Percentiles rank a stretch among this genome's conserved stretches.
These are phyloP conservation scores for Pomacea maculata DNA, from an alignment of 1,140 invertebrate species.

Conservation along the genomic window DNA sequence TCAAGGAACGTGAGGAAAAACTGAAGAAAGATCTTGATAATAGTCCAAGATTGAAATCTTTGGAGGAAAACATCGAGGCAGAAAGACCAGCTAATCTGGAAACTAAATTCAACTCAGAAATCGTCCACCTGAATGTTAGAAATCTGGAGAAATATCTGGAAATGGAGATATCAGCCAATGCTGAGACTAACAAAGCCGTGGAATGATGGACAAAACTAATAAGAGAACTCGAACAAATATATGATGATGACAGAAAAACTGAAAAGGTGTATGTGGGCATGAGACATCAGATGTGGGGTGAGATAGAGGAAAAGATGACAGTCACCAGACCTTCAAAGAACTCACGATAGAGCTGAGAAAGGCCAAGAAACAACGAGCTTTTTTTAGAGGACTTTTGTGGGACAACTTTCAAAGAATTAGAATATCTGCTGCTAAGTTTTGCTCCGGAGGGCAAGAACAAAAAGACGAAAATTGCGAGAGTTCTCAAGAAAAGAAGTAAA, in stretches of 20 bases:
- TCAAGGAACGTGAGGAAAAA: constrained; percentile 52
- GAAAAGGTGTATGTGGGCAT: constrained; percentile 53
- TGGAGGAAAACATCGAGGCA: constrained; percentile 59
- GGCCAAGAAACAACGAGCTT: constrained; percentile 40
- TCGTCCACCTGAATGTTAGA: constrained; percentile 57
- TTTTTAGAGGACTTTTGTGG: too few species aligned
- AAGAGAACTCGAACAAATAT: constrained; percentile 55
- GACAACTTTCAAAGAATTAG: too few species aligned
- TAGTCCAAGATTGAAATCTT: constrained; percentile 40
- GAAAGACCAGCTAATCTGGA: constrained; percentile 61
- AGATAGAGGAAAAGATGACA: constrained; percentile 58
- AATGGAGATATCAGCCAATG: constrained; percentile 53
- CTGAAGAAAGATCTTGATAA: constrained; percentile 54
- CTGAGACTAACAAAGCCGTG: constrained; percentile 50
- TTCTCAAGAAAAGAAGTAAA: too few species aligned
- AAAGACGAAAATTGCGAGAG: too few species aligned
- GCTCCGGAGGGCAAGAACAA: too few species aligned
- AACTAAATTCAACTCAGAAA: constrained; percentile 62
- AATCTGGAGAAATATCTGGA: constrained; percentile 59
- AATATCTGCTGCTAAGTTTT: too few species aligned
- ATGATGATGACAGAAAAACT: constrained; percentile 54
- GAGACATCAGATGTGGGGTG: constrained; percentile 48
- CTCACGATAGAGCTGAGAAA: constrained; percentile 59
- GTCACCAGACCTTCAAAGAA: constrained; percentile 59
- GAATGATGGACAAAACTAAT: constrained; percentile 57